Evolutionary conservation across 2,113 vertebrate species (phyloP).

Genomic region (Elanus axillaris): DNA sequence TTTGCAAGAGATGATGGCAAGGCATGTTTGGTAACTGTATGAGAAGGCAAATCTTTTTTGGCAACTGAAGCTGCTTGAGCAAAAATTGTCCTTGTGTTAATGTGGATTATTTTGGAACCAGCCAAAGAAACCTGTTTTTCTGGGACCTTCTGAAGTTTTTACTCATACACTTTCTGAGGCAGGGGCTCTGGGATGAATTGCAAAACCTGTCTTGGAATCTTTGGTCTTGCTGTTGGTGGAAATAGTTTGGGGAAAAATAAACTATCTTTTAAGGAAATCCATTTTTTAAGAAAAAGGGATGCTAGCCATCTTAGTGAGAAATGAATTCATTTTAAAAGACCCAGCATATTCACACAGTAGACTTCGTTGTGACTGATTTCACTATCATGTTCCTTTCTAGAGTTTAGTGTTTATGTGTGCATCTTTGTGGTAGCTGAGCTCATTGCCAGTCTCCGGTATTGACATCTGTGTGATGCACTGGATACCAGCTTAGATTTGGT

Average conservation of each 20-base stretch:
- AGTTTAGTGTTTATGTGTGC: background rate
- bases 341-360: background rate
- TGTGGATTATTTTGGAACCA: background rate
- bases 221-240: background rate
- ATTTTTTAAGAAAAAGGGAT: background rate
- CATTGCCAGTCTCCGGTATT: background rate
- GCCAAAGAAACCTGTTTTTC: background rate
- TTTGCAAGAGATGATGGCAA: background rate
- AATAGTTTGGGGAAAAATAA: background rate
- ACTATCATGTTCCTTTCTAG: background rate
- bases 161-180: background rate
- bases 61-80: background rate
- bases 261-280: background rate
- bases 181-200: background rate
- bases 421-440: background rate
- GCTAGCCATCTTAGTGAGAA: background rate
- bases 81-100: background rate
- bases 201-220: background rate
- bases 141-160: background rate
- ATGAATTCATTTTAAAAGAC: background rate
- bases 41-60: background rate
- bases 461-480: background rate
- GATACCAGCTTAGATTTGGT: background rate
- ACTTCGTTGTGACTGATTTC: background rate
- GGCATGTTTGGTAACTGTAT: background rate